phyloP scores from a whole-genome alignment of 2,888 invertebrate genomes.

The Dendrolimus houi region DNA sequence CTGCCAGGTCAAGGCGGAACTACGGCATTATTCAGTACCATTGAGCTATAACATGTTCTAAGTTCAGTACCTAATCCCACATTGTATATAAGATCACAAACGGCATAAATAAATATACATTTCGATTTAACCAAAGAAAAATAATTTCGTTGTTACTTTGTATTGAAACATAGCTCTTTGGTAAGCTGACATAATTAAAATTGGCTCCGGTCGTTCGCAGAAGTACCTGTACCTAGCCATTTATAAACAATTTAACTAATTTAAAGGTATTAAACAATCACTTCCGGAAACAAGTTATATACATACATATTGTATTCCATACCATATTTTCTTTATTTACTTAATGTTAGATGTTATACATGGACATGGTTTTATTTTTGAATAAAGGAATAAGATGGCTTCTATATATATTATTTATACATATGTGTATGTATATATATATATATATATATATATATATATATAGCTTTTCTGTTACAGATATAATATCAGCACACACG shows the following conservation, averaged over 20 bases:
- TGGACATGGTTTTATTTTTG: no score
- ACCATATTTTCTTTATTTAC: no score
- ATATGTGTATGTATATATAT: not conserved
- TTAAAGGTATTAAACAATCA: no score
- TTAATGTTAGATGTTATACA: no score
- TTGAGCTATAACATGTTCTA: no score
- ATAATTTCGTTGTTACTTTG: not conserved
- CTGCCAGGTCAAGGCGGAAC: no score
- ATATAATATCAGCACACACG: conserved; percentile 81
- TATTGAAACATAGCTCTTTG: not conserved
- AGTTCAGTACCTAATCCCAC: no score
- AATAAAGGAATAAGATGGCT: no score
- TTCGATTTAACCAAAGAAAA: not conserved
- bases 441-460: not conserved
- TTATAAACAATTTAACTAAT: not conserved
- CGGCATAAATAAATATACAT: not conserved
- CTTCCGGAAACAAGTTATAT: no score
- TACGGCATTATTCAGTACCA: no score
- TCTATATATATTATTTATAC: not conserved
- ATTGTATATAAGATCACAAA: no score
- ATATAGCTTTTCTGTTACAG: conserved; percentile 45
- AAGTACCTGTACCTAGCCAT: not conserved
- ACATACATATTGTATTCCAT: no score
- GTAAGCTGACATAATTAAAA: not conserved
- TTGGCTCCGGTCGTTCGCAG: not conserved